Evolutionary conservation across 2,888 invertebrate genomes (phyloP).

Genomic region (Atrina japonica): DNA sequence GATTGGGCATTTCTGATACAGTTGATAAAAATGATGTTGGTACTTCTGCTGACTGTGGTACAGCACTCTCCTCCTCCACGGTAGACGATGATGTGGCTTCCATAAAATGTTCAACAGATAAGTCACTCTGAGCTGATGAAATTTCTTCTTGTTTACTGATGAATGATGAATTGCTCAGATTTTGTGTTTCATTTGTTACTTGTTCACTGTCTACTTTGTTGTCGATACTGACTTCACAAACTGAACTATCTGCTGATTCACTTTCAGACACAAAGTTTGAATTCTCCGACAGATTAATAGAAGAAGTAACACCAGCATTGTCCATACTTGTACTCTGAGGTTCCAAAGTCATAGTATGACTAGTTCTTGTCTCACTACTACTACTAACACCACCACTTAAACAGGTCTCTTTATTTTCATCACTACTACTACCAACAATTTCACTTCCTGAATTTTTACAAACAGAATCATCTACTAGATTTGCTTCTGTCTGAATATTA

Average conservation of each 20-base stretch:
- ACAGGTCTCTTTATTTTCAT: constrained; percentile 11
- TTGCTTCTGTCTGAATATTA: neutral
- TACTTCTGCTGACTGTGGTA: constrained; percentile 3
- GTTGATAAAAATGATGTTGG: constrained; percentile 6
- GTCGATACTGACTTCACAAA: constrained; percentile 40
- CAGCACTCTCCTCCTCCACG: constrained; percentile 2
- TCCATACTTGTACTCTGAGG: constrained; percentile 22
- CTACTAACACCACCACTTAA: constrained; percentile 37
- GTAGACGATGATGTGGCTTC: neutral
- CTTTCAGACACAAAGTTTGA: constrained; percentile 16
- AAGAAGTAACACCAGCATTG: constrained; percentile 20
- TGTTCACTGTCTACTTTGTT: constrained; percentile 11
- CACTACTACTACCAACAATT: constrained; percentile 45
- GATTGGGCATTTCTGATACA: constrained; percentile 4
- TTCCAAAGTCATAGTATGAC: neutral
- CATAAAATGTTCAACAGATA: neutral
- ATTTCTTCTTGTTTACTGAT: constrained; percentile 3
- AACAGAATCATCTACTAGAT: neutral
- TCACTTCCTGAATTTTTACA: constrained; percentile 5
- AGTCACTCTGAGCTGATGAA: neutral
- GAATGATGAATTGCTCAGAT: neutral
- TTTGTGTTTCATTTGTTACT: neutral
- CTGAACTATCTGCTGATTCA: constrained; percentile 38
- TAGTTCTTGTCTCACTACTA: constrained; percentile 35
- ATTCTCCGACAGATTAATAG: constrained; percentile 8